phyloP scores from a whole-genome alignment of 2,113 vertebrate species.

The Carassius carassius region DNA sequence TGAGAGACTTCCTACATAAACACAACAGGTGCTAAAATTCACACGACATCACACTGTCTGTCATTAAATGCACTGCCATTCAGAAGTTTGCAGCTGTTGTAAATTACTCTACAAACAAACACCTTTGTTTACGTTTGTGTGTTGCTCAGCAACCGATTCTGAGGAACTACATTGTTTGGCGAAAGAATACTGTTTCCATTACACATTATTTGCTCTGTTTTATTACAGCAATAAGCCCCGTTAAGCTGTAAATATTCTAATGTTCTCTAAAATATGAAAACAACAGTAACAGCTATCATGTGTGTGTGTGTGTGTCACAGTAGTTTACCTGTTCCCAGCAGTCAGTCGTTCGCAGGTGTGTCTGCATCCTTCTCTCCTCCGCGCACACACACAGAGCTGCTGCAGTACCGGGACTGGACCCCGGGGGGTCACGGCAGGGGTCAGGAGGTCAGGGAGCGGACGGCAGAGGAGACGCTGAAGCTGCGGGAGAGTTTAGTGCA shows the following conservation, averaged over 20 bases:
- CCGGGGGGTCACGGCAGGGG: conserved; percentile 26
- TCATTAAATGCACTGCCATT: too few species aligned
- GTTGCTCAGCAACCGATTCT: too few species aligned
- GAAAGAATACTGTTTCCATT: too few species aligned
- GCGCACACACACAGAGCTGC: conserved; percentile 64
- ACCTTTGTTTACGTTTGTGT: too few species aligned
- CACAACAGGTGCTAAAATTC: conserved; percentile 62
- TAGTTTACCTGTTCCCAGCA: conserved; percentile 62
- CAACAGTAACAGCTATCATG: too few species aligned
- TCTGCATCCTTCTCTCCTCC: conserved; percentile 24
- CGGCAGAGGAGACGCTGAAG: conserved; percentile 67
- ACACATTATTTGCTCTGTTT: too few species aligned
- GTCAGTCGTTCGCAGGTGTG: conserved; percentile 65
- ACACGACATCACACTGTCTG: not conserved
- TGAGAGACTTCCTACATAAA: conserved; percentile 81
- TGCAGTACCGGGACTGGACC: conserved; percentile 67
- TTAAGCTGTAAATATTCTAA: too few species aligned
- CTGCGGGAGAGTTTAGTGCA: conserved; percentile 75
- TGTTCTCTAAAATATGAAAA: too few species aligned
- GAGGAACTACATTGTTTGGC: too few species aligned
- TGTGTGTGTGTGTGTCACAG: not conserved
- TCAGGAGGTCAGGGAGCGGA: conserved; percentile 45
- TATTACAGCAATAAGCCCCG: too few species aligned
- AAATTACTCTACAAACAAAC: too few species aligned
- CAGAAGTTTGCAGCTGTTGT: too few species aligned